Percentiles rank a stretch among this genome's conserved stretches.
These are phyloP conservation scores for Zaprionus tsacasi DNA, from an alignment of 1,140 invertebrate species.

Conservation along the genomic window DNA sequence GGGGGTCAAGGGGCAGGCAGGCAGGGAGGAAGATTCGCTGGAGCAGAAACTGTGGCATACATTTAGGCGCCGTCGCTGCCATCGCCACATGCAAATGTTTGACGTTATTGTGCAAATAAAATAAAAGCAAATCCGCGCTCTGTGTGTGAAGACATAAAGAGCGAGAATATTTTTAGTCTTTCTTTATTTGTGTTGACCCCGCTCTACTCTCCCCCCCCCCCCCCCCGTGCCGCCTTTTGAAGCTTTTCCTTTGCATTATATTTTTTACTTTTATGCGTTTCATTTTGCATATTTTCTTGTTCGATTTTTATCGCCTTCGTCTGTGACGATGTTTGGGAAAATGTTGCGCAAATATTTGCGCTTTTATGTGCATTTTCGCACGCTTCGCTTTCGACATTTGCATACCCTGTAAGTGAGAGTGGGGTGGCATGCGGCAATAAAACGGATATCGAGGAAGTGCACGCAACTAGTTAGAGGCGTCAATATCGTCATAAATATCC, in stretches of 20 bases:
- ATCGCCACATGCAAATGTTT: constrained; percentile 74
- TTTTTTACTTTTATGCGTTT: constrained; percentile 57
- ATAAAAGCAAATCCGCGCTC: constrained; percentile 68
- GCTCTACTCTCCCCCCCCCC: not conserved
- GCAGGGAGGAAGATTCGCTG: constrained; percentile 4
- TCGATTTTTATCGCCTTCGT: constrained; percentile 73
- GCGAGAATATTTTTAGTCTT: constrained; percentile 32
- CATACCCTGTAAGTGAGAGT: constrained; percentile 5
- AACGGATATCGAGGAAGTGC: not conserved
- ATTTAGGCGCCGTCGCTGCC: constrained; percentile 62
- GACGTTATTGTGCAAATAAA: constrained; percentile 63
- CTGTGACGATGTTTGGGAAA: constrained; percentile 65
- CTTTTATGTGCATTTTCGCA: constrained; percentile 67
- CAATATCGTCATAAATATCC: not conserved
- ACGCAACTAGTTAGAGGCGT: not conserved
- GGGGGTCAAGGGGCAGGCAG: constrained; percentile 10
- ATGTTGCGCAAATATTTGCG: constrained; percentile 78
- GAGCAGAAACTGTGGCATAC: constrained; percentile 73
- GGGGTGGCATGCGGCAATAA: not conserved
- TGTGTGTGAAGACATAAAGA: constrained; percentile 33
- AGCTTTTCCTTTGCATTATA: constrained; percentile 30
- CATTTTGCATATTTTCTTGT: constrained; percentile 76
- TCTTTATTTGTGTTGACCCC: constrained; percentile 26
- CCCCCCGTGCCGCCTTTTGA: constrained; percentile 17
- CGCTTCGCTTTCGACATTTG: not conserved